Conservation (phyloP, 2,888 invertebrate genomes). For the Epistrophe eligans region DNA sequence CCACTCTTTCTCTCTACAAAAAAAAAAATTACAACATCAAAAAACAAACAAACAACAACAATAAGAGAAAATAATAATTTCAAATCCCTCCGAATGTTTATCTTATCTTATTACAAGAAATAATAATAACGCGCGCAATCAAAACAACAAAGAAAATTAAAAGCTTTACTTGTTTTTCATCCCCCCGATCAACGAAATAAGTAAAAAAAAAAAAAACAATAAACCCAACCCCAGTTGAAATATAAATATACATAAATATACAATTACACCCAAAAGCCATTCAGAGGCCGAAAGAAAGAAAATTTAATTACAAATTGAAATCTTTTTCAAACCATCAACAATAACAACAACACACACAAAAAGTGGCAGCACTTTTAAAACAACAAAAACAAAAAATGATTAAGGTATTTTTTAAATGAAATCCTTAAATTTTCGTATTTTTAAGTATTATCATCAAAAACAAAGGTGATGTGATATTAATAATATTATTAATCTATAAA, state of each 20-base stretch:
- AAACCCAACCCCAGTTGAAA: constrained; percentile 65
- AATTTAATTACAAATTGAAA: constrained; percentile 60
- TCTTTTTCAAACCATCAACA: constrained; percentile 62
- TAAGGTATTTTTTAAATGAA: constrained; percentile 67
- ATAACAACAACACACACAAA: constrained; percentile 52
- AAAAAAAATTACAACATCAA: constrained; percentile 30
- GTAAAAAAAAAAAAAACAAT: constrained; percentile 53
- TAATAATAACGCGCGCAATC: constrained; percentile 70
- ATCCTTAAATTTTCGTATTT: constrained; percentile 76
- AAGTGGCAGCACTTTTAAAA: constrained; percentile 67
- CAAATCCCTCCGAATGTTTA: constrained; percentile 78
- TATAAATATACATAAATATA: constrained; percentile 52
- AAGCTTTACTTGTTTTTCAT: constrained; percentile 67
- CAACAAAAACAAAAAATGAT: constrained; percentile 42
- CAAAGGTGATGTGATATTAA: constrained; percentile 83
- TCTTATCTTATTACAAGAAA: constrained; percentile 74
- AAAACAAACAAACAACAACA: constrained; percentile 49
- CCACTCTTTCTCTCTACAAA: constrained; percentile 60
- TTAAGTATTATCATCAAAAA: constrained; percentile 80
- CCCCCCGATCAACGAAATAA: constrained; percentile 72
- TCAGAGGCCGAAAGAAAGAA: constrained; percentile 74
- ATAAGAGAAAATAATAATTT: constrained; percentile 74
- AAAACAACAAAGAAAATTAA: constrained; percentile 63
- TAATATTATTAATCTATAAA: constrained; percentile 79
- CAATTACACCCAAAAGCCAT: constrained; percentile 66